Base-by-base conservation (phyloP, 2,888 invertebrate genomes). In the Pantelozetes paolii region DNA sequence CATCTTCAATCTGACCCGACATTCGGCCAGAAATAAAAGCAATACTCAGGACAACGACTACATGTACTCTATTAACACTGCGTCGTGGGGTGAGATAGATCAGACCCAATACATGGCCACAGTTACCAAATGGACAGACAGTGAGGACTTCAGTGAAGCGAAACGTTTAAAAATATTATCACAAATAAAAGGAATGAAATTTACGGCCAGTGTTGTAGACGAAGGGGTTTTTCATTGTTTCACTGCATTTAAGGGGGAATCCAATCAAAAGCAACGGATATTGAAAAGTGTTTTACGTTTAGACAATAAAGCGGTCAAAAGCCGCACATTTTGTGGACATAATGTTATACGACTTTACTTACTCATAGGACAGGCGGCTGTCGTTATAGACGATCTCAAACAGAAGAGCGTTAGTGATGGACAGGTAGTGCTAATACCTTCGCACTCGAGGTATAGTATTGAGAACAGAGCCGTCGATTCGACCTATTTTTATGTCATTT, bases 231-330 rank as follows among this genome's bases (percentile, higher is more conserved):
- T 23, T 15, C 42, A 42, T n/a, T 67, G 40, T 20, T 67, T 5
- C 11, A 42, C n/a, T 42, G 67, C 67, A 20, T 67, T 67, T 26
- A n/a, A 20, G 23, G 67, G 67, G 9, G 0, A 42, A 26, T 67
- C 67, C 9, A 67, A 8, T 67, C 20, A 5, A 40, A 13, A 13
- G 13, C 1, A 42, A 23, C 23, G 40, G 1, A n/a, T n/a, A n/a
- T n/a, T 67, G 11, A 36, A 67, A 15, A 42, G 67, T 67, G 40
- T 67, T 8, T 20, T 67, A 8, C 67, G 42, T 3, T 67, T 67
- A 20, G 67, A 67, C 15, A 13, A 6, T 1, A 23, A 13, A 5
- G 67, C 42, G 3, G 20, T 42, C 2, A 67, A 67, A 42, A 2
- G 36, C 67, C 36, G 26, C 2, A n/a, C 23, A 6, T 67, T 42